phyloP scores from a whole-genome alignment of 37 sponge, comb jelly and placozoan species.

The Aplysina aerophoba region DNA sequence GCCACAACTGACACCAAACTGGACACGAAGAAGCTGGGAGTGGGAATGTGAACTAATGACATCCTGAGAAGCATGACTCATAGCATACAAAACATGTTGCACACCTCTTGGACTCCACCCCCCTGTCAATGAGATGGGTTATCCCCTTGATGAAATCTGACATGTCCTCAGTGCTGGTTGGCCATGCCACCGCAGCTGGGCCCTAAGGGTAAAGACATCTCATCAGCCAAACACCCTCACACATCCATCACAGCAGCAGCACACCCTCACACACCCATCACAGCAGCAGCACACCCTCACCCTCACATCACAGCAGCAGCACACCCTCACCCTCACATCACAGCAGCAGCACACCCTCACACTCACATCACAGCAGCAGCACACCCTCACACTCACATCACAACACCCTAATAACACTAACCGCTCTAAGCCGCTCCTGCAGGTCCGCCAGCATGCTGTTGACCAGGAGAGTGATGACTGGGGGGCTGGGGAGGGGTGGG shows the following conservation, averaged over 20 bases:
- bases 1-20: constrained; percentile 1
- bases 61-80: background rate
- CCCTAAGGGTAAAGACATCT: background rate
- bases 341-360: background rate
- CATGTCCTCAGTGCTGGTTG: constrained; percentile 11
- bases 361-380: background rate
- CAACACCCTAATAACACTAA: background rate
- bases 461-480: background rate
- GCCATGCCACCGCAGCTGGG: background rate
- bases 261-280: constrained; percentile 42
- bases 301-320: background rate
- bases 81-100: background rate
- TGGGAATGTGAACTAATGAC: constrained; percentile 1
- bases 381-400: constrained; percentile 27
- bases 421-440: background rate
- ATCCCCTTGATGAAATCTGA: background rate
- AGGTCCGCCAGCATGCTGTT: background rate
- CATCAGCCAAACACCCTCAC: constrained; percentile 17
- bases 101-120: constrained; percentile 8
- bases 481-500: background rate
- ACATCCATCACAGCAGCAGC: constrained; percentile 25
- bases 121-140: constrained; percentile 5
- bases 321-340: background rate
- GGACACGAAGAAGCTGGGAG: constrained; percentile 6
- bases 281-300: background rate